Conservation (phyloP, 2,113 vertebrate genomes). For the Cebidichthys violaceus region DNA sequence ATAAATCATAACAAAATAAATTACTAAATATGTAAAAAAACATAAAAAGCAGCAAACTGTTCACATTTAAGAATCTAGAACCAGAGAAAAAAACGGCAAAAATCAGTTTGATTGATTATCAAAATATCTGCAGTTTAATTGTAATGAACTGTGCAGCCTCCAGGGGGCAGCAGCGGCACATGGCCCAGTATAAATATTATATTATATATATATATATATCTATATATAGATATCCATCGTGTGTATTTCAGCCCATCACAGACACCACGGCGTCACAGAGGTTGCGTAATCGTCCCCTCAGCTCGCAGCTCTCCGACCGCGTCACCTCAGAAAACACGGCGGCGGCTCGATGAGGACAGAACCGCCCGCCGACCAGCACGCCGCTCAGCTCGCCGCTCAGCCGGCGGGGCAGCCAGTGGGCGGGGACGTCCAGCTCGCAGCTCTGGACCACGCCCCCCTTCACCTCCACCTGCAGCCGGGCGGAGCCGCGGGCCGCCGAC, state of each 20-base stretch:
- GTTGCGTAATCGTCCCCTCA: conserved; percentile 59
- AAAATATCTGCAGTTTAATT: no score
- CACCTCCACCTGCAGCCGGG: conserved; percentile 82
- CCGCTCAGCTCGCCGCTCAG: conserved; percentile 79
- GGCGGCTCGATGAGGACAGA: conserved; percentile 83
- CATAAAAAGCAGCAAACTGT: background rate
- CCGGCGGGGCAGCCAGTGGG: conserved; percentile 85
- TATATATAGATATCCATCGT: no score
- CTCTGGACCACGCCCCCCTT: conserved; percentile 88
- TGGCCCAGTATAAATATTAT: no score
- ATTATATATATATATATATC: no score
- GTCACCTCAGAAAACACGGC: conserved; percentile 63
- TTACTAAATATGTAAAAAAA: background rate
- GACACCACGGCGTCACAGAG: conserved; percentile 86
- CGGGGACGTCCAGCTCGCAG: conserved; percentile 82
- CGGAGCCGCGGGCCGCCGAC: background rate
- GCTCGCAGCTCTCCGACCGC: conserved; percentile 70
- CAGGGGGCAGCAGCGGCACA: background rate
- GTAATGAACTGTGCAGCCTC: background rate
- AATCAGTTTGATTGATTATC: background rate
- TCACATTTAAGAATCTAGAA: no score
- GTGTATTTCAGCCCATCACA: conserved; percentile 82
- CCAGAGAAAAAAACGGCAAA: background rate
- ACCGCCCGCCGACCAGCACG: conserved; percentile 85
- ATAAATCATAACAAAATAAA: background rate